Evolutionary conservation across 2,888 invertebrate genomes (phyloP).

Genomic region (Oscheius sp.): DNA sequence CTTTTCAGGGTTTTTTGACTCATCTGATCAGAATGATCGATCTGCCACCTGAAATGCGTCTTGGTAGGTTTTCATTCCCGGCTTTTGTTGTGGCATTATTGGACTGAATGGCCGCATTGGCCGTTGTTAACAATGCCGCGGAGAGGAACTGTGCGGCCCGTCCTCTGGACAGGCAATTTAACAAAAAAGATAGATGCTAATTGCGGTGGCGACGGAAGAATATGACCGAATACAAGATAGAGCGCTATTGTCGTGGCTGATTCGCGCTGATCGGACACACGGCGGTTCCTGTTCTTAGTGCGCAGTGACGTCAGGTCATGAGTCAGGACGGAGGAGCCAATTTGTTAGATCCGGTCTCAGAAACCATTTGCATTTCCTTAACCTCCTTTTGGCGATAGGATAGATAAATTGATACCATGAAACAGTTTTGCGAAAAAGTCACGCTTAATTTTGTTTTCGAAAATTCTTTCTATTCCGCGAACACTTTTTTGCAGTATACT

Average conservation of each 20-base stretch:
- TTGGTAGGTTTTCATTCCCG: slow-evolving; percentile 12
- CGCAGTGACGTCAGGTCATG: slow-evolving; percentile 18
- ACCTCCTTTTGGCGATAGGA: not conserved
- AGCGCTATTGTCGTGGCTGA: slow-evolving; percentile 21
- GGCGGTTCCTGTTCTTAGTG: slow-evolving; percentile 27
- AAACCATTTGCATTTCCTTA: not conserved
- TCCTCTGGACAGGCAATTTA: not conserved
- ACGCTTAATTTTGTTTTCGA: too few relatives aligned
- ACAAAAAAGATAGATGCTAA: slow-evolving; percentile 4
- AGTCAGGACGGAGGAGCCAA: slow-evolving; percentile 18
- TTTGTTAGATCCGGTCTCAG: slow-evolving; percentile 17
- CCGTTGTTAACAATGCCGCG: too few relatives aligned
- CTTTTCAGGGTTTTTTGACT: not conserved
- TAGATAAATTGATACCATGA: not conserved
- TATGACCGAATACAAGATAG: not conserved
- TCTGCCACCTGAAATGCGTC: slow-evolving; percentile 19
- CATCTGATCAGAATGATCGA: slow-evolving; percentile 11
- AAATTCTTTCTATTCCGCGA: too few relatives aligned
- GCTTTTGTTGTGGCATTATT: not conserved
- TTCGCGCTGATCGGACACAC: slow-evolving; percentile 28
- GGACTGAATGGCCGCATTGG: too few relatives aligned
- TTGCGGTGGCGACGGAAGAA: slow-evolving; percentile 1
- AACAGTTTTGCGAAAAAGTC: too few relatives aligned
- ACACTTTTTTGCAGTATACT: too few relatives aligned
- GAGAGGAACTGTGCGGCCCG: too few relatives aligned